Evolutionary conservation across 2,888 invertebrate species (phyloP), one percentile per base, ranked within the genome.

Genomic region (Aphelenchoides bicaudatus): DNA sequence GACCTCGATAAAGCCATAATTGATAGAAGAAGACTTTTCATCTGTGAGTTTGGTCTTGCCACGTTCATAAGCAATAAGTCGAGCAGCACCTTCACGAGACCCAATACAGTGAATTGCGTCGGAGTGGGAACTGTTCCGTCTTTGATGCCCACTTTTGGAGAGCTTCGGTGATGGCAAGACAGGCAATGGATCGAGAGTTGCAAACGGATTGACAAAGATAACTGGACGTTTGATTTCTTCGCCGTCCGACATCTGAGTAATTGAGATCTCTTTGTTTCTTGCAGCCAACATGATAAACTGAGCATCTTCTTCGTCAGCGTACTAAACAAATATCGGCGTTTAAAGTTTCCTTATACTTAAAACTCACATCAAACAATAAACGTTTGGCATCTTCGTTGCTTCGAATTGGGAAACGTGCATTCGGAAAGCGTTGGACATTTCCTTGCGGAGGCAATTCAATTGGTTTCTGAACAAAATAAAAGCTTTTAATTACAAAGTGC

Each of bases 221-320:
- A 6, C 8, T 25, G 8, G 43, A 10, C 43, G 43, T 6, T n/a
- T 21, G 10, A n/a, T 8, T n/a, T 43, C 25, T 34, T 16, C 13
- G 10, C 25, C 25, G 43, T 43, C 23, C 8, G 43, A 6, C 8
- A 43, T 6, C 23, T 43, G 16, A 8, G 10, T 10, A n/a, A n/a
- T 21, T 8, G 43, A 21, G 43, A 43, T 43, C 23, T 43, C 25
- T 25, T 21, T 6, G 6, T 43, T 43, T 6, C 6, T 10, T 10
- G 21, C 23, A 8, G 6, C 6, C 43, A n/a, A 10, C 43, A 43
- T 43, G 8, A 30, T 29, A 39, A 38, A 51, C 16, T 23, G 31
- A n/a, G 38, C 38, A 21, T 51, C 52, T 30, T 51, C 52, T 27
- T 51, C 52, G 52, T 51, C 43, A 10, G 27, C 27, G 43, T 23